These are phyloP conservation scores for Natrix natrix DNA, from an alignment of 2,797 vertebrate genomes.

Conservation along the genomic window DNA sequence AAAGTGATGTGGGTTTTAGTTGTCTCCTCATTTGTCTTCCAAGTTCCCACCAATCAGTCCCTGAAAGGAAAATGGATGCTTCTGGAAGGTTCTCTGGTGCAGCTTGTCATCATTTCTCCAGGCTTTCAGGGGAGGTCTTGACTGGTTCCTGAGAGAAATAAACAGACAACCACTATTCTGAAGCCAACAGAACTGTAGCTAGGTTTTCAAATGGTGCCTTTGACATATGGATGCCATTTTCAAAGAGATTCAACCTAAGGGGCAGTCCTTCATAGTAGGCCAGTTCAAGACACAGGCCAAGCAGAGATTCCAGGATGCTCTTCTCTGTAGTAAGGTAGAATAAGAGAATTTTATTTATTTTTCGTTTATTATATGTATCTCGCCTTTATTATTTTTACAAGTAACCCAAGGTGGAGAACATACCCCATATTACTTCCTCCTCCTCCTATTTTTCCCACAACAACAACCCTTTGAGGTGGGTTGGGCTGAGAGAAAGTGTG, in stretches of 20 bases:
- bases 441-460: no score
- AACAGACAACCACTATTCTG: no score
- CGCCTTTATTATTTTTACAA: neutral
- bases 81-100: neutral
- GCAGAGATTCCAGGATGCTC: neutral
- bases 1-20: neutral
- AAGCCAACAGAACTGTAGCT: no score
- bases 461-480: no score
- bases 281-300: neutral
- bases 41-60: neutral
- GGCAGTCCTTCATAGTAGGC: neutral
- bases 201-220: no score
- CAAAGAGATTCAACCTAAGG: neutral
- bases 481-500: no score
- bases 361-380: neutral
- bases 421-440: no score
- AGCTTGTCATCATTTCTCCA: no score
- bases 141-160: no score
- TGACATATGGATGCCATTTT: no score
- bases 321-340: neutral
- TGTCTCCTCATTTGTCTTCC: neutral
- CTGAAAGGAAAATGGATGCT: neutral
- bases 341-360: neutral
- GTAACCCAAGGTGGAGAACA: no score
- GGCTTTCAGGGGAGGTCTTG: no score